Base-by-base conservation (phyloP, 1,140 invertebrate species). In the Hydropsyche tenuis region DNA sequence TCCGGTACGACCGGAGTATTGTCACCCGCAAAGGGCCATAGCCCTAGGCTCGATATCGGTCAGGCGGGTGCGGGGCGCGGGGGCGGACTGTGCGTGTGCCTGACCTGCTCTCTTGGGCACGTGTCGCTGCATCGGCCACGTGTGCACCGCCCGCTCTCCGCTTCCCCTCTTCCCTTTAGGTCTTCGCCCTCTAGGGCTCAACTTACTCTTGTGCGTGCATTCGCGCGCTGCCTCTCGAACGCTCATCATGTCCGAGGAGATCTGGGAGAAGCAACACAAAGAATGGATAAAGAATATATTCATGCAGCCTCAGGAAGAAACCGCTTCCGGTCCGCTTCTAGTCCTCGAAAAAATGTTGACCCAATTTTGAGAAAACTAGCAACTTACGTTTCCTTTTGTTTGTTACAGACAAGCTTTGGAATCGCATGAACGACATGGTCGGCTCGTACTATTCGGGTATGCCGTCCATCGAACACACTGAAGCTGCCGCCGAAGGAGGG, bases 361-460 rank as follows among this genome's bases (percentile, higher is more conserved):
- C 30, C 9, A 9, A 37, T 37, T 37, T 6, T 14, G 42, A 37
- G 22, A 3, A 22, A 14, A n/a, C 22, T 30, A 37, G 20, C 69
- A 23, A 25, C 1, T 37, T 25, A 12, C 37, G 45, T 46, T 73
- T 62, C 69, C 73, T 72, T 77, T 75, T 73, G 73, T 78, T 77
- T 75, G 43, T 81, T 82, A 7, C 79, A 83, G 81, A 82, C 77
- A 79, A 80, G 73, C 65, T 75, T 70, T 83, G 82, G 80, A 75
- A 66, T 66, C 77, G 80, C 73, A 77, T 80, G 73, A 81, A 79
- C 73, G 81, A 83, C 75, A 85, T 85, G 83, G 82, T 85, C 14
- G 83, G 82, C 46, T 85, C 80, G 64, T 84, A 82, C 75, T 77
- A 75, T 68, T 37, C 76, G 27, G 76, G 71, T 4, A 51, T 73